phyloP scores from a whole-genome alignment of 2,113 vertebrate species.

The Lichenostomus cassidix region DNA sequence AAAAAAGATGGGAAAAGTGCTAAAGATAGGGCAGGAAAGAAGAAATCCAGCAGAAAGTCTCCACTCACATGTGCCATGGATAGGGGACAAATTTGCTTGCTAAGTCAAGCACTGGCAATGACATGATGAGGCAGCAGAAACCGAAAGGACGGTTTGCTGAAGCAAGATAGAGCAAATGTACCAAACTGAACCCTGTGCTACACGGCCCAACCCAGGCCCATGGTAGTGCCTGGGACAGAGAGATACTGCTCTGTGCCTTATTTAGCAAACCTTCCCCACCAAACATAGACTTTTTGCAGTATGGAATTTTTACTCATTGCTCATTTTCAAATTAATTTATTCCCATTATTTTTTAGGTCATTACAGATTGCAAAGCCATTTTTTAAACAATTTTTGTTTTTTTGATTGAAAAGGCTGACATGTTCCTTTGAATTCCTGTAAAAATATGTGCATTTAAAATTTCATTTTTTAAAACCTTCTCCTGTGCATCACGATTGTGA shows the following conservation, averaged over 20 bases:
- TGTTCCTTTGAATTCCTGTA: neutral
- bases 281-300: neutral
- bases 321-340: neutral
- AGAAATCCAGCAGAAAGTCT: neutral
- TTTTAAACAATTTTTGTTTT: neutral
- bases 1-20: neutral
- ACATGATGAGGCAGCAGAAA: neutral
- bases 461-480: neutral
- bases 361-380: fast-evolving
- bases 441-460: neutral
- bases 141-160: neutral
- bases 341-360: neutral
- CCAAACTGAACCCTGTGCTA: neutral
- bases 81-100: neutral
- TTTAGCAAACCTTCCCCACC: neutral
- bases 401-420: neutral
- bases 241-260: fast-evolving
- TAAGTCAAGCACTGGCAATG: neutral
- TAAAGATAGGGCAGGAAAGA: neutral
- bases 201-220: too few relatives aligned
- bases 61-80: neutral
- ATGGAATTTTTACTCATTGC: neutral
- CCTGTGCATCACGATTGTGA: neutral
- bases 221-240: neutral
- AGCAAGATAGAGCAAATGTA: neutral